A percentile compares a stretch with the other conserved stretches of the same genome.
phyloP scores from a whole-genome alignment of 1,140 invertebrate genomes.

The Aphelenchoides fujianensis region DNA sequence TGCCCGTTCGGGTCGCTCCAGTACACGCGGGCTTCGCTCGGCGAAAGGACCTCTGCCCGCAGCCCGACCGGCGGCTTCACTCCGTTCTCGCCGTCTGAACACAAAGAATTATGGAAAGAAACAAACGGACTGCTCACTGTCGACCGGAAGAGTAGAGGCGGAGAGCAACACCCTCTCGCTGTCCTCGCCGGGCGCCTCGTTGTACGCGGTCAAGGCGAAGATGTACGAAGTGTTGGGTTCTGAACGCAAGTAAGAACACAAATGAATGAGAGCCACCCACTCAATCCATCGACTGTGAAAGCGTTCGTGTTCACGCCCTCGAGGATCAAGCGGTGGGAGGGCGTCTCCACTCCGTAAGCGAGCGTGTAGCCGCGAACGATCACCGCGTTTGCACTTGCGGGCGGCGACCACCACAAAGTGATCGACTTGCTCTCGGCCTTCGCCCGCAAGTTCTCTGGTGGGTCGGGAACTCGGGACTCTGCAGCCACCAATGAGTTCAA shows the following conservation, averaged over 20 bases:
- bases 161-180: constrained; percentile 54
- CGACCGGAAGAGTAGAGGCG: constrained; percentile 35
- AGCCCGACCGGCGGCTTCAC: constrained; percentile 36
- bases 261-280: constrained; percentile 30
- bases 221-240: constrained; percentile 57
- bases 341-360: constrained; percentile 54
- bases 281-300: constrained; percentile 47
- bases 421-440: constrained; percentile 38
- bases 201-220: constrained; percentile 56
- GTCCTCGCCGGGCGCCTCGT: constrained; percentile 57
- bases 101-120: constrained; percentile 13
- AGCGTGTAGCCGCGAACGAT: constrained; percentile 57
- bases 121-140: no score
- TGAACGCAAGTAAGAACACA: constrained; percentile 24
- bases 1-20: constrained; percentile 52
- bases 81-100: constrained; percentile 23
- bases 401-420: constrained; percentile 57
- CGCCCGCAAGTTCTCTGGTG: constrained; percentile 50
- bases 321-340: constrained; percentile 47
- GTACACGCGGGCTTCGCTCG: constrained; percentile 35
- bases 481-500: no score
- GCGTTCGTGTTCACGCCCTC: constrained; percentile 51
- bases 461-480: constrained; percentile 54
- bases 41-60: constrained; percentile 30
- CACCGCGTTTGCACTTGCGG: constrained; percentile 40